Evolutionary conservation across 2,113 vertebrate species (phyloP), one percentile per base, ranked within the genome.

Genomic region (Eolophus roseicapilla): DNA sequence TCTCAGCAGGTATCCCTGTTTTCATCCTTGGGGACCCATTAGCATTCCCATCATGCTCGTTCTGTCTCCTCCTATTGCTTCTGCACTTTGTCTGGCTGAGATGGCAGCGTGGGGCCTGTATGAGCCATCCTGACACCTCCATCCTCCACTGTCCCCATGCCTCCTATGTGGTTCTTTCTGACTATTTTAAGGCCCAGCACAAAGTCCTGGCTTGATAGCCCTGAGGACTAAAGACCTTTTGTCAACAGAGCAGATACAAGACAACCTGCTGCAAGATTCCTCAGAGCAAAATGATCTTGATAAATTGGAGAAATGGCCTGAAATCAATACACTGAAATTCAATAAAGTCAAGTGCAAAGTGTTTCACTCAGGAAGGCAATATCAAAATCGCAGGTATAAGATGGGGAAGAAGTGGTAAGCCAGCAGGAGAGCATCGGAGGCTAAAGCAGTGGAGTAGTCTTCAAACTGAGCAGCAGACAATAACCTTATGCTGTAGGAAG

Each of bases 281-380:
- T 96, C 53, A 52, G 93, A 96, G 95, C 78, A 88, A 96, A 97
- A 91, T 77, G 84, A 96, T 96, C 90, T 95, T 96, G 95, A 97
- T 96, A 95, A 96, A 96, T 96, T 93, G 94, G 82, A 97, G 90
- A 82, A 97, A 92, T 94, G 95, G 87, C 82, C 87, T 88, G 90
- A 93, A 96, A 97, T 97, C 94, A 86, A 96, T 96, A 96, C 78
- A 65, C 63, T 96, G 92, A 94, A 95, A 96, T 94, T 90, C 95
- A 96, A 95, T 96, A 95, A 94, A 96, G 89, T 87, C 91, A 52
- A 96, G 95, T 90, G 94, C 91, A 94, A 95, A 96, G 87, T 46
- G 85, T 70, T 96, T 80, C 90, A 88, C 92, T 97, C 90, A 96
- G 67, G 71, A 91, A 82, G 82, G 63, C 2, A 3, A 91, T 94